These are phyloP conservation scores for Leucoraja erinaceus DNA, from an alignment of 2,113 vertebrate species.

Conservation along the genomic window DNA sequence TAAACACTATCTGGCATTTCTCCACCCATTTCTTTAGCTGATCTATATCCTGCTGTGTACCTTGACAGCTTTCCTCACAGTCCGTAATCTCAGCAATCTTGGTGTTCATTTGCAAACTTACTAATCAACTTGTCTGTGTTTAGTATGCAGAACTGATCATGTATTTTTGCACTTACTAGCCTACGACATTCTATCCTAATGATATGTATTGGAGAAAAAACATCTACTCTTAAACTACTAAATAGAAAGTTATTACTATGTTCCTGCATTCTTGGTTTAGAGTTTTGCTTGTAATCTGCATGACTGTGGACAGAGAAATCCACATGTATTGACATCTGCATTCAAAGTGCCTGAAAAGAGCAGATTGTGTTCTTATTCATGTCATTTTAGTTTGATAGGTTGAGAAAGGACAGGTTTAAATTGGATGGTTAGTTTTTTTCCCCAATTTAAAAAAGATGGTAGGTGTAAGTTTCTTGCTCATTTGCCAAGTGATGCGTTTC, in stretches of 20 bases:
- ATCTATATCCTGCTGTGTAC: too few species aligned
- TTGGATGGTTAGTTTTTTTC: neutral
- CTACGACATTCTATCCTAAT: neutral
- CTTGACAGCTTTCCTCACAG: too few species aligned
- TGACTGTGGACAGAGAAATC: too few species aligned
- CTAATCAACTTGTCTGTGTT: too few species aligned
- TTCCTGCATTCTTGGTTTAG: too few species aligned
- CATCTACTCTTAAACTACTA: neutral
- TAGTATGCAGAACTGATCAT: neutral
- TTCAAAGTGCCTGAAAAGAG: neutral
- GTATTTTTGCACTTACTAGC: neutral
- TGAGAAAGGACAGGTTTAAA: neutral
- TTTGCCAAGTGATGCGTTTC: neutral
- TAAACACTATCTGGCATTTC: too few species aligned
- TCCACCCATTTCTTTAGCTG: too few species aligned
- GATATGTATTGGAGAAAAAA: neutral
- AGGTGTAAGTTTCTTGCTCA: neutral
- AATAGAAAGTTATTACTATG: neutral
- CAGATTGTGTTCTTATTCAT: neutral
- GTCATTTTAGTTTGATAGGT: neutral
- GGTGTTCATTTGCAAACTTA: too few species aligned
- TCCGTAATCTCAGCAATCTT: too few species aligned
- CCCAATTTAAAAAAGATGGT: neutral
- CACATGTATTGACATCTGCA: neutral
- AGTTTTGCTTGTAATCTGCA: neutral